A percentile compares a stretch with the other conserved stretches of the same genome.
These are phyloP conservation scores for Sminthopsis crassicaudata DNA, from an alignment of 2,113 vertebrate species.

Conservation along the genomic window DNA sequence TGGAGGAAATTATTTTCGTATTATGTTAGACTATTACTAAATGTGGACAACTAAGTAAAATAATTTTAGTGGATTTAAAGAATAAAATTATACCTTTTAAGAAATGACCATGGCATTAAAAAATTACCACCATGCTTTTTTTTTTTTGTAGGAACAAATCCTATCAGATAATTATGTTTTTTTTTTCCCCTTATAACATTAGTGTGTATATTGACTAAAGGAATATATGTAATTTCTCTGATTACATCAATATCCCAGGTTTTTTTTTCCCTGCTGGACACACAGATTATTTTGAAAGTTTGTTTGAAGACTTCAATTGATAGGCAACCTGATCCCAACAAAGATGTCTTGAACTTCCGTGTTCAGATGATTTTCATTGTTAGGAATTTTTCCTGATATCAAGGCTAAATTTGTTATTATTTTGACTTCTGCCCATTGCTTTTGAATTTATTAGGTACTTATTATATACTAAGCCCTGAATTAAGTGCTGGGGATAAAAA, in stretches of 20 bases:
- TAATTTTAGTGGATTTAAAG: neutral
- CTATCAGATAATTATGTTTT: neutral
- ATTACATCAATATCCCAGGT: neutral
- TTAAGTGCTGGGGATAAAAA: neutral
- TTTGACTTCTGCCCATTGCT: neutral
- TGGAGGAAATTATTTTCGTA: neutral
- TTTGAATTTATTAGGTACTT: neutral
- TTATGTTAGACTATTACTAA: neutral
- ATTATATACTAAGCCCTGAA: neutral
- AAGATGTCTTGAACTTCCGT: neutral
- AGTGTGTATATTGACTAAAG: neutral
- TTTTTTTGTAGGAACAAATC: neutral
- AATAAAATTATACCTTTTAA: conserved; percentile 9
- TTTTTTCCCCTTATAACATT: neutral
- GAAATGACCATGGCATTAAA: conserved; percentile 24
- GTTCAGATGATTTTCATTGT: neutral
- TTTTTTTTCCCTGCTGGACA: neutral
- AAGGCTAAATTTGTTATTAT: neutral
- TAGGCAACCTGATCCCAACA: neutral
- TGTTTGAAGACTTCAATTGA: neutral
- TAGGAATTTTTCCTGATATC: neutral
- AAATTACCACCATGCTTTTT: conserved; percentile 19
- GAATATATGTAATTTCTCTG: neutral
- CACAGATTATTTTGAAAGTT: conserved; percentile 9
- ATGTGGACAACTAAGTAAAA: neutral